Evolutionary conservation across 2,113 vertebrate genomes (phyloP), one percentile per base, ranked within the genome.

Genomic region (Aphelocoma coerulescens): DNA sequence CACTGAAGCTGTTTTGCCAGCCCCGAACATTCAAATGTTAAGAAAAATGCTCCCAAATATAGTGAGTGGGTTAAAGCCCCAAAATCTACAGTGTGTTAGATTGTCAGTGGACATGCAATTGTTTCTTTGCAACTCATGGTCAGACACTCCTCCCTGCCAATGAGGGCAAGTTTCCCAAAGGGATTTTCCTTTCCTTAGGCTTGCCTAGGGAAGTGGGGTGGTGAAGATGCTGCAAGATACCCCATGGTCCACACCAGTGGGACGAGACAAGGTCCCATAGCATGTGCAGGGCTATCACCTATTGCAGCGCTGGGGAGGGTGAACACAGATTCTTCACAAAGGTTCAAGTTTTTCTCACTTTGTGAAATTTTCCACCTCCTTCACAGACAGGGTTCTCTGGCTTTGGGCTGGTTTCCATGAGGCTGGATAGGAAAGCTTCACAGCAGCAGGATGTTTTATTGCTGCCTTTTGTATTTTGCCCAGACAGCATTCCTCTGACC

Each of bases 381-480:
- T 87, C 10, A 2, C 73, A 93, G 91, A 54, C 44, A 72, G 88
- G 52, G 41, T 92, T 86, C 44, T 91, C 66, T 5, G 5, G 77
- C 85, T 95, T 18, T 65, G 61, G 76, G 85, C 90, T 92, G 61
- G 20, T 89, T 93, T 90, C 88, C 93, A 87, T 35, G 44, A 80
- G 79, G 21, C 76, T 92, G 83, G 72, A 78, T 0, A 5, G 52
- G 83, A 93, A 80, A 0, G 13, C 43, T 83, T 88, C 14, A 11
- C 63, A 88, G 79, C 78, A 93, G 85, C 51, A 59, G 75, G 75
- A 77, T 21, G 16, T 82, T 94, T 97, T 91, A 95, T 86, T 93
- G 67, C 85, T 91, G 93, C 78, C 55, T 91, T 94, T 96, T 89
- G 71, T 90, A 79, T 85, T 89, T 83, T 79, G 72, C 81, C 80